A percentile compares a stretch with the other conserved stretches of the same genome.
These are phyloP conservation scores for Glaucomys volans DNA, from an alignment of 2,113 vertebrate genomes.

Conservation along the genomic window DNA sequence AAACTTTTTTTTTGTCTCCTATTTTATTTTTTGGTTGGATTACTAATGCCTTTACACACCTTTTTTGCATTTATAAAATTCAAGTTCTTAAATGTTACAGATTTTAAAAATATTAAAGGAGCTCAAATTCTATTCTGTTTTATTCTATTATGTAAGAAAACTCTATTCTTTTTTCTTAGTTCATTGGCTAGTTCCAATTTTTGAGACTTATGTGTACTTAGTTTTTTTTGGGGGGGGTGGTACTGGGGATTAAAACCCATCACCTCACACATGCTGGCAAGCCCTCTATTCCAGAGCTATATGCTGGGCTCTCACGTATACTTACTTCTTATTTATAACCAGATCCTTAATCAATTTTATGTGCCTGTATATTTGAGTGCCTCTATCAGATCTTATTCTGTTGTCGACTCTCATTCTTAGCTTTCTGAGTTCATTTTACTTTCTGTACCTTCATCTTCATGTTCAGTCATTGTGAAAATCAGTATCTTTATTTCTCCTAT, in stretches of 20 bases:
- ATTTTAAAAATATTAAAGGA: slow-evolving; percentile 51
- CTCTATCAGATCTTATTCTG: background rate
- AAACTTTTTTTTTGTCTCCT: background rate
- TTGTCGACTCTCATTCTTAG: background rate
- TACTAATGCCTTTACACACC: background rate
- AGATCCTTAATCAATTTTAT: background rate
- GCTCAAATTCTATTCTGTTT: background rate
- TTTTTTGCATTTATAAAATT: slow-evolving; percentile 36
- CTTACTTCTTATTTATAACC: background rate
- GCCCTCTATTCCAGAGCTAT: too few species aligned
- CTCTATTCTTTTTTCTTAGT: slow-evolving; percentile 14
- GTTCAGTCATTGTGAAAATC: slow-evolving; percentile 51
- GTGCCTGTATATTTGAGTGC: background rate
- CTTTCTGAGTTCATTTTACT: slow-evolving; percentile 13
- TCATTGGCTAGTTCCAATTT: slow-evolving; percentile 17
- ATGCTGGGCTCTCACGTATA: background rate
- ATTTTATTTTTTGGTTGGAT: background rate
- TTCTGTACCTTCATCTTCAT: slow-evolving; percentile 49
- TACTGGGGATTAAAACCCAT: too few species aligned
- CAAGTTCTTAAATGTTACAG: slow-evolving; percentile 24
- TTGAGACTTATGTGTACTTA: background rate
- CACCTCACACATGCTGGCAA: too few species aligned
- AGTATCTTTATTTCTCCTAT: slow-evolving; percentile 13
- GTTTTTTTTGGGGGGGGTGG: rapidly evolving
- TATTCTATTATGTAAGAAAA: background rate